Evolutionary conservation across 2,888 invertebrate genomes (phyloP), one percentile per base, ranked within the genome.

Genomic region (Scaptomyza caliginosa): DNA sequence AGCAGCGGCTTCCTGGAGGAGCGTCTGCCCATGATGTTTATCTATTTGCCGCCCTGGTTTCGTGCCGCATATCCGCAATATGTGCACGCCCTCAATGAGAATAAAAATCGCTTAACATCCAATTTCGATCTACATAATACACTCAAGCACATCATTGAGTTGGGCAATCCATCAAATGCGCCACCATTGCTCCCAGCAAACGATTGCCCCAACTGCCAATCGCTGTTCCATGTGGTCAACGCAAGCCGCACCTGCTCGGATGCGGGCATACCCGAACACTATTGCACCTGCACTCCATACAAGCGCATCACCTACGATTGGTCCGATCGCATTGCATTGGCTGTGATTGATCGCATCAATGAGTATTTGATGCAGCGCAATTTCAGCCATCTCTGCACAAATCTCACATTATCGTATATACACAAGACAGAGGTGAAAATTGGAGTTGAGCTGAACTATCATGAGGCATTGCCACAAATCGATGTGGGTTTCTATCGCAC

Each of bases 71-170:
- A 93, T 70, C 92, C 93, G 0, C 85, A 91, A 2, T 92, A 93
- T 72, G 92, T 92, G 4, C 86, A 90, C 10, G 92, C 93, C 46
- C 83, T 95, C 24, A 88, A 90, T 23, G 77, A 90, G 0, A 96
- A 96, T 86, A 92, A 93, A 36, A 92, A 93, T 70, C 92, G 93
- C 45, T 89, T 96, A 39, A 93, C 94, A 0, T 95, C 94, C 11
- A 96, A 96, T 0, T 96, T 93, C 80, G 96, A 96, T 88, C 83
- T 96, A 4, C 93, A 95, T 84, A 93, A 94, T 86, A 96, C 95
- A 0, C 88, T 96, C 1, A 90, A 93, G 32, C 93, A 95, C 65
- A 91, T 95, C 32, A 88, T 94, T 16, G 89, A 90, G 23, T 70
- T 94, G 48, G 74, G 74, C 0, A 32, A 54, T 11, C n/a, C n/a